phyloP scores from a whole-genome alignment of 2,113 vertebrate species.

The Eonycteris spelaea region DNA sequence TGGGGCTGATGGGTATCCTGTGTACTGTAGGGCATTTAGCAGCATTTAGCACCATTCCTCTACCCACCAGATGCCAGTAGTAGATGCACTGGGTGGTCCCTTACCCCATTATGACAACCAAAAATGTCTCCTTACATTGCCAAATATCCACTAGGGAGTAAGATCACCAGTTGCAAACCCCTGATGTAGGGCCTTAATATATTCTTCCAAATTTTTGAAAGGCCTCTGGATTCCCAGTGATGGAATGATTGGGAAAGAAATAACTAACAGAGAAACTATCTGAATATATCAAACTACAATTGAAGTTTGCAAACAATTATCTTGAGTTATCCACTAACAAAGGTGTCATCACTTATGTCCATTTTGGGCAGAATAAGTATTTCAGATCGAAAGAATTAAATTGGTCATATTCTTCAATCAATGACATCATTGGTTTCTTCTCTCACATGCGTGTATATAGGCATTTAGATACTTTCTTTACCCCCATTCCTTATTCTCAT shows the following conservation, averaged over 20 bases:
- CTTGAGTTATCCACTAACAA: neutral
- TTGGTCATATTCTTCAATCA: neutral
- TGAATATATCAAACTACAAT: neutral
- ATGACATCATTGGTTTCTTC: neutral
- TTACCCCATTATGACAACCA: neutral
- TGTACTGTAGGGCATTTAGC: neutral
- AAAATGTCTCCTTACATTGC: neutral
- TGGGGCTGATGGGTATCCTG: neutral
- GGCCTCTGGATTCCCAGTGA: neutral
- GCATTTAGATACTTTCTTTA: neutral
- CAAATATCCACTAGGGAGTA: neutral
- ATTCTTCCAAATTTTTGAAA: neutral
- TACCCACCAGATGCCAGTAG: neutral
- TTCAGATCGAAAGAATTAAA: neutral
- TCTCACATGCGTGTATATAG: neutral
- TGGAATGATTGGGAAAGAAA: neutral
- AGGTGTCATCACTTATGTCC: neutral
- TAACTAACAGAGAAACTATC: neutral
- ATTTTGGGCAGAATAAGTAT: neutral
- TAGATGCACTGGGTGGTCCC: neutral
- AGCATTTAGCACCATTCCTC: neutral
- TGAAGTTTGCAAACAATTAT: neutral
- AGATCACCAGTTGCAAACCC: neutral
- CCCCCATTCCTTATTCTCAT: neutral
- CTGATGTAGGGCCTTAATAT: neutral